A percentile compares a stretch with the other conserved stretches of the same genome.
Conservation (phyloP, 2,888 invertebrate species). For the Leucozona laternaria region DNA sequence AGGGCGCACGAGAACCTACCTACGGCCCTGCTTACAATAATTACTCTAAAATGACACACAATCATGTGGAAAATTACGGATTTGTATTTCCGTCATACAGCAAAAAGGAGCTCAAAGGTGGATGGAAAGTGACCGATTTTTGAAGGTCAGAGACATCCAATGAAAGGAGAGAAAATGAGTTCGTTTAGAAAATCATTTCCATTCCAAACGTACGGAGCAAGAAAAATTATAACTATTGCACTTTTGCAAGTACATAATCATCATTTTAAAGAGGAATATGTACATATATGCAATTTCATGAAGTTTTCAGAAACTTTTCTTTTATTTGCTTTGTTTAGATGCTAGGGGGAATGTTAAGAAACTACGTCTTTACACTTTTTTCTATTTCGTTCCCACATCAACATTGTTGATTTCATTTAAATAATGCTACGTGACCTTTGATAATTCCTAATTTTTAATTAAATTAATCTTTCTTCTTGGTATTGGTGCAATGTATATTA, state of each 20-base stretch:
- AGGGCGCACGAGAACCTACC: neutral
- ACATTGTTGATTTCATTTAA: neutral
- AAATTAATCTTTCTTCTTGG: conserved; percentile 19
- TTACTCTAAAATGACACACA: neutral
- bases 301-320: conserved; percentile 4
- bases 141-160: neutral
- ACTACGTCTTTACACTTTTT: neutral
- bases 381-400: too few species aligned
- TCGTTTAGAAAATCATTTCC: neutral
- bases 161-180: neutral
- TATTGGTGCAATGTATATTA: neutral
- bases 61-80: too few species aligned
- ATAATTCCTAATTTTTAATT: conserved; percentile 5
- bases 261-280: neutral
- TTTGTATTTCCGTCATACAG: neutral
- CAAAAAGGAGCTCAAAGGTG: neutral
- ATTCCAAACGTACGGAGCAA: neutral
- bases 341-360: neutral
- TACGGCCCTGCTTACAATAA: neutral
- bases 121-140: neutral
- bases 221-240: neutral
- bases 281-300: neutral
- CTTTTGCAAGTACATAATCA: conserved; percentile 20
- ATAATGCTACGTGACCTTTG: conserved; percentile 7
- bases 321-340: neutral